A percentile compares a stretch with the other conserved stretches of the same genome.
Conservation (phyloP, 2,797 vertebrate genomes). For the Esox lucius region DNA sequence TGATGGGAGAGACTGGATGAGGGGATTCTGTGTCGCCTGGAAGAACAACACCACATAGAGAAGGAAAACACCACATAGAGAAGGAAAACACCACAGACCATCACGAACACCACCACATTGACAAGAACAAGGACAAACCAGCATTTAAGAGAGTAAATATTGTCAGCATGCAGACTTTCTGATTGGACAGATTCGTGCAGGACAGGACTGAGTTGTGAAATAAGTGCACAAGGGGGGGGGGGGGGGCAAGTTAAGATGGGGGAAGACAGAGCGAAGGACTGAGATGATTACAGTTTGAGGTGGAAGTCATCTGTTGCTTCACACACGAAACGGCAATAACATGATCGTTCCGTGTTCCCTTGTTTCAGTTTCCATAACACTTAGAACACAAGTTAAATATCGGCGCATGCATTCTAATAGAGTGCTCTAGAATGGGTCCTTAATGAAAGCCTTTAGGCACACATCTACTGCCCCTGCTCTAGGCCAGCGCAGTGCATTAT, state of each 20-base stretch:
- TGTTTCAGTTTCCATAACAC: background rate
- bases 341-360: too few relatives aligned
- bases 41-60: slow-evolving; percentile 71
- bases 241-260: background rate
- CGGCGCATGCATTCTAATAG: background rate
- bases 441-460: background rate
- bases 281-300: background rate
- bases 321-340: too few relatives aligned
- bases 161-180: slow-evolving; percentile 23
- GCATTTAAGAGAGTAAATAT: background rate
- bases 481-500: background rate
- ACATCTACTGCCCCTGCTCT: background rate
- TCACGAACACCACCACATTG: slow-evolving; percentile 30
- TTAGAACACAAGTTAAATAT: background rate
- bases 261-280: background rate
- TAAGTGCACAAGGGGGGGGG: background rate
- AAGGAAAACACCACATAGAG: slow-evolving; percentile 46
- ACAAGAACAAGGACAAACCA: slow-evolving; percentile 22
- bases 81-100: slow-evolving; percentile 2
- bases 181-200: background rate
- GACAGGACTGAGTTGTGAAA: background rate
- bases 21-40: slow-evolving; percentile 80
- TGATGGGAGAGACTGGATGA: slow-evolving; percentile 80
- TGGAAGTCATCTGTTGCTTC: background rate
- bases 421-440: background rate